Evolutionary conservation across 2,113 vertebrate genomes (phyloP).

Genomic region (Motacilla tschutschensis): DNA sequence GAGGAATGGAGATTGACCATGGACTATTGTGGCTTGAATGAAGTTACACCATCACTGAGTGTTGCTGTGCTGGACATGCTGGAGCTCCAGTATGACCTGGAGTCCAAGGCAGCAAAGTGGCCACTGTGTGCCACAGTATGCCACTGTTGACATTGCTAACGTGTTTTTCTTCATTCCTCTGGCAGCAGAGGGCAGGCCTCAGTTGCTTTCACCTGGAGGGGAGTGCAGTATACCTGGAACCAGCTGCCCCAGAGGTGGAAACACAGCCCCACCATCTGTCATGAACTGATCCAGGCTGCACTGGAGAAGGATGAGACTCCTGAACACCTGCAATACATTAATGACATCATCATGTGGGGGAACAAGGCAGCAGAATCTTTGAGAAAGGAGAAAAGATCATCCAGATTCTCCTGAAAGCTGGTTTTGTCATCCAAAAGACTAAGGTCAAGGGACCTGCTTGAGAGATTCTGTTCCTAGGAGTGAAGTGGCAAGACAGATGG

Average conservation of each 20-base stretch:
- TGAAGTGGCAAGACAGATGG: background rate
- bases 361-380: background rate
- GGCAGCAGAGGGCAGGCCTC: background rate
- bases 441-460: background rate
- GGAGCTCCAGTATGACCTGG: background rate
- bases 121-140: background rate
- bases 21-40: background rate
- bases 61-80: background rate
- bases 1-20: background rate
- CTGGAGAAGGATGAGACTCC: background rate
- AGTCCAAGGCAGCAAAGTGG: background rate
- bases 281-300: background rate
- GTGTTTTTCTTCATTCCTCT: background rate
- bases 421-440: background rate
- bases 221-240: background rate
- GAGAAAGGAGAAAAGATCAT: background rate
- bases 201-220: background rate
- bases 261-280: background rate
- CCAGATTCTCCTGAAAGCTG: background rate
- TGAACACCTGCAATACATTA: background rate
- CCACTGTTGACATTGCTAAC: accelerated
- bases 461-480: background rate
- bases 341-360: background rate
- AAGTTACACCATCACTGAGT: background rate
- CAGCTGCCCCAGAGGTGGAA: background rate